These are phyloP conservation scores for Petrophora chlorosata DNA, from an alignment of 2,888 invertebrate species.

Conservation along the genomic window DNA sequence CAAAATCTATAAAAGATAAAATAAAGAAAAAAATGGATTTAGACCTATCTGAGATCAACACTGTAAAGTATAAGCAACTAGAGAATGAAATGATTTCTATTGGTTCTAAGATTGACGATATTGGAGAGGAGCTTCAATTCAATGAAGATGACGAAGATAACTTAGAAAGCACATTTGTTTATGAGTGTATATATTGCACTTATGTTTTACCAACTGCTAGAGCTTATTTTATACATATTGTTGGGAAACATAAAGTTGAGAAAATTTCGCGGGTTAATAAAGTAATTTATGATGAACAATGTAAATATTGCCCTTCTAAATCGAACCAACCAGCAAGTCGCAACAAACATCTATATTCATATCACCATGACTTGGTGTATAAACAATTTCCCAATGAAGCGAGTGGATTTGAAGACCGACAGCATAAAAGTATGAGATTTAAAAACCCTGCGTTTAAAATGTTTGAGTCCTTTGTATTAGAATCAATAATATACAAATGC, in stretches of 20 bases:
- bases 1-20: neutral
- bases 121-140: too few species aligned
- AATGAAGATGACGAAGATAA: too few species aligned
- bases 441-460: conserved; percentile 4
- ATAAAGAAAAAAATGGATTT: neutral
- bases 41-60: too few species aligned
- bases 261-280: conserved; percentile 31
- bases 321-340: conserved; percentile 31
- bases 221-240: conserved; percentile 40
- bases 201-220: conserved; percentile 39
- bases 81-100: neutral
- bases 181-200: conserved; percentile 49
- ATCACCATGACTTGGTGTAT: conserved; percentile 31
- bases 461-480: conserved; percentile 37
- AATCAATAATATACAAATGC: conserved; percentile 61
- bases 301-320: conserved; percentile 48
- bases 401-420: neutral
- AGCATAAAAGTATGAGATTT: conserved; percentile 3
- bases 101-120: neutral
- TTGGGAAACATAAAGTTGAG: conserved; percentile 43
- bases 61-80: too few species aligned
- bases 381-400: conserved; percentile 2
- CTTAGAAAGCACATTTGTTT: conserved; percentile 5
- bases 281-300: conserved; percentile 46
- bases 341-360: conserved; percentile 39